Conservation (phyloP, 2,797 vertebrate species). For the Protonibea diacanthus region DNA sequence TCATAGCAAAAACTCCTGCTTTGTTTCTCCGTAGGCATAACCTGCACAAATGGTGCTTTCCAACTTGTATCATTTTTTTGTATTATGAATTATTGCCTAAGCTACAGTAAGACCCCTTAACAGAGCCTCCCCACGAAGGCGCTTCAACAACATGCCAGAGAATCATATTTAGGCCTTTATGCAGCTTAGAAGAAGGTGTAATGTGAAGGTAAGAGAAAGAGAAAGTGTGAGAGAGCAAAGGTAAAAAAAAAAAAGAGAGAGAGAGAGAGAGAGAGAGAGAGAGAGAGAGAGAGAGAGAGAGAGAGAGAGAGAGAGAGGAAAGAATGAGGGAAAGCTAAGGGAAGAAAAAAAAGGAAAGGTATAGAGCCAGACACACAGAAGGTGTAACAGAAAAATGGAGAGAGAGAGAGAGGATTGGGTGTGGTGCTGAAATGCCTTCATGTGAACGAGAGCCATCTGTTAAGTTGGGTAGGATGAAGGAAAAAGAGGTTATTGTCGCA, state of each 20-base stretch:
- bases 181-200: not conserved
- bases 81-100: not conserved
- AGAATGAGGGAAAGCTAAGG: not conserved
- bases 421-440: conserved; percentile 67
- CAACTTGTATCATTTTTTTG: not conserved
- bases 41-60: not conserved
- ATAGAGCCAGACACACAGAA: not conserved
- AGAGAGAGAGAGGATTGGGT: conserved; percentile 35
- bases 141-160: not conserved
- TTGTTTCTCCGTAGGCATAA: not conserved
- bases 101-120: not conserved
- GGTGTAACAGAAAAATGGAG: conserved; percentile 18
- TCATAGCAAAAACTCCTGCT: too few species aligned
- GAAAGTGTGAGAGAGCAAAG: not conserved
- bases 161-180: not conserved
- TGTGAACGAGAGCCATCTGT: conserved; percentile 71
- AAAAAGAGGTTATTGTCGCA: conserved; percentile 38
- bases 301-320: not conserved
- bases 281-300: not conserved
- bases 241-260: not conserved
- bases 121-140: not conserved
- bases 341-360: not conserved
- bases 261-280: too few species aligned
- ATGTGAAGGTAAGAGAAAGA: not conserved
- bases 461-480: conserved; percentile 43